Conservation (phyloP, 2,113 vertebrate genomes). For the Hemicordylus capensis region DNA sequence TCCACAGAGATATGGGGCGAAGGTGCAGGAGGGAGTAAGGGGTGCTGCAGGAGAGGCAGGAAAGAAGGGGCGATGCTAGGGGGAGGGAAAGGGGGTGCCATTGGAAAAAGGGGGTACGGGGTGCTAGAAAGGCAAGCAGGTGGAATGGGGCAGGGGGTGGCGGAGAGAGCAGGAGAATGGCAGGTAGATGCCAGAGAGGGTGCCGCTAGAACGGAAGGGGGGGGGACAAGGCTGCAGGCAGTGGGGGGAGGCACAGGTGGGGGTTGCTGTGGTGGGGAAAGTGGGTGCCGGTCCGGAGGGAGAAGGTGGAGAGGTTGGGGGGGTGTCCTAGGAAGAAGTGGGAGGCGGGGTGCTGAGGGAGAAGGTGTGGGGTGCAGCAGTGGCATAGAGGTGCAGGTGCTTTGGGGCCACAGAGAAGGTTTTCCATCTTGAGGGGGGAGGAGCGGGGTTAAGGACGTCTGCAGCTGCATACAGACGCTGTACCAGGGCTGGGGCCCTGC, state of each 20-base stretch:
- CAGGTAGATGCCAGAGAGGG: neutral
- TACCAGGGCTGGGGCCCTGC: neutral
- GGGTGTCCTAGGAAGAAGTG: neutral
- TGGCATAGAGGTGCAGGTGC: neutral
- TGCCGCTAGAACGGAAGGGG: neutral
- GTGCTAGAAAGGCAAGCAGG: neutral
- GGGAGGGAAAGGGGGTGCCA: neutral
- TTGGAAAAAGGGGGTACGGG: neutral
- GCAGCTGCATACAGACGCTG: neutral
- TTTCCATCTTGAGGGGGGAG: neutral
- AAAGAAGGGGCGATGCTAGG: neutral
- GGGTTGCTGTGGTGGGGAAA: neutral
- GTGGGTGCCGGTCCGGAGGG: neutral
- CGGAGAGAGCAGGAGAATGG: neutral
- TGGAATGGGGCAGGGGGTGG: too few relatives aligned
- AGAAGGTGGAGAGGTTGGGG: neutral
- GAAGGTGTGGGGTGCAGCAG: neutral
- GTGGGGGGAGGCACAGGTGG: neutral
- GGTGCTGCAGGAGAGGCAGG: too few relatives aligned
- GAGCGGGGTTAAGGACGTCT: neutral
- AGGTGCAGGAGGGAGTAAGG: neutral
- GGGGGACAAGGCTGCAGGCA: neutral
- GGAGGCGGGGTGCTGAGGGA: too few relatives aligned
- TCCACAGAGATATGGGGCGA: neutral
- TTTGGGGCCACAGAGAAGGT: neutral